These are phyloP conservation scores for Oncorhynchus gorbuscha DNA, from an alignment of 2,113 vertebrate genomes.

Conservation along the genomic window DNA sequence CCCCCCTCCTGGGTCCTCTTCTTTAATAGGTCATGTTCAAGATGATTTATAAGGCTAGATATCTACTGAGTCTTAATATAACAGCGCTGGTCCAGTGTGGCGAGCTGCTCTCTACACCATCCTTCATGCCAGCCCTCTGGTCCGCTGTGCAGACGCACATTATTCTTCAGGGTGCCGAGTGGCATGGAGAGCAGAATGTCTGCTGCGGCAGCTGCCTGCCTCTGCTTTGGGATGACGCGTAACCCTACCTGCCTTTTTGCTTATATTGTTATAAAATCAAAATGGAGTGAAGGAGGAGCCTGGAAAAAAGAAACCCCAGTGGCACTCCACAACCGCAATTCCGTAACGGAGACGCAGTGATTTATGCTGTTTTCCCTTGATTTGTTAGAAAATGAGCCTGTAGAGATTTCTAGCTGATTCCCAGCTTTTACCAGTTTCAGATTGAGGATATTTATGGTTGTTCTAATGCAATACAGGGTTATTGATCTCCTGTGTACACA, in stretches of 20 bases:
- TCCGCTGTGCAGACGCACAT: background rate
- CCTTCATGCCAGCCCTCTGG: conserved; percentile 31
- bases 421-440: background rate
- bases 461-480: conserved; percentile 7
- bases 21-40: conserved; percentile 48
- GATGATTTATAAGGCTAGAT: conserved; percentile 52
- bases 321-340: conserved; percentile 21
- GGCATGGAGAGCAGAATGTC: background rate
- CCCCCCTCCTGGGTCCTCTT: conserved; percentile 1
- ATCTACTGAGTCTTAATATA: conserved; percentile 53
- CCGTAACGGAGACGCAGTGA: conserved; percentile 27
- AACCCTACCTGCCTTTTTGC: background rate
- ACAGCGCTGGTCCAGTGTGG: conserved; percentile 36
- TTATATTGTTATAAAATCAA: conserved; percentile 36
- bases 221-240: conserved; percentile 20
- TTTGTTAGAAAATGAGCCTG: conserved; percentile 35
- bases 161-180: conserved; percentile 23
- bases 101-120: conserved; percentile 26
- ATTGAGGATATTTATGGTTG: conserved; percentile 27
- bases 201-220: conserved; percentile 16
- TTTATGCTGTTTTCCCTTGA: conserved; percentile 26
- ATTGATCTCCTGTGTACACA: conserved; percentile 29
- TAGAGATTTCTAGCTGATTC: background rate
- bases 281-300: background rate
- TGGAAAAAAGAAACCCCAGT: background rate